Evolutionary conservation across 1,140 invertebrate genomes (phyloP), one percentile per base, ranked within the genome.

Genomic region (Papilio xuthus): DNA sequence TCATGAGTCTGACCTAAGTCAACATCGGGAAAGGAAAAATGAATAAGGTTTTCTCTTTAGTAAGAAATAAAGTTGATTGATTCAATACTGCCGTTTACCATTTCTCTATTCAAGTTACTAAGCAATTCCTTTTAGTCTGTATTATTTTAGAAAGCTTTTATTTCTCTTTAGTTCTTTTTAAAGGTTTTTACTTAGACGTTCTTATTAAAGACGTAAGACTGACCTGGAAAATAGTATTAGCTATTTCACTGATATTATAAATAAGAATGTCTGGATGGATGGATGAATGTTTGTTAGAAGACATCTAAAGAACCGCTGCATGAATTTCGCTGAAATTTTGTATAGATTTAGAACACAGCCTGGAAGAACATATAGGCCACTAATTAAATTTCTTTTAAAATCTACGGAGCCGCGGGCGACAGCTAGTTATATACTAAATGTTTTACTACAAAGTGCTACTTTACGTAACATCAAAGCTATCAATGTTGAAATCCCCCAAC

Each of bases 1-100:
- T 71, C 41, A 26, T 73, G 71, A 73, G 47, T 73, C 23, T 73
- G 71, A 73, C 71, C 71, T 73, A 73, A 73, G 42, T 73, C 71
- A 73, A 73, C 71, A 73, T 18, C 50, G 71, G 42, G 12, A 47
- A 73, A 28, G 42, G 71, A 41, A 47, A 73, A 73, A 73, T 26
- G 71, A 44, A 44, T 26, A 42, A 42, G 20, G 13, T 42, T 73
- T 47, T 50, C 41, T 26, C 42, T 26, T 73, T 7, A n/a, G 12
- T 69, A 18, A 32, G 42, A 71, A 71, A 71, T 71, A 44, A 73
- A 73, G 41, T 73, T 73, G 71, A 73, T 73, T 47, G 37, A 47
- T 26, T 73, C 71, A 42, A 73, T 73, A 26, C 41, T 42, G 37
- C 47, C 71, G 60, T 63, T 23, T 67, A 28, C 60, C 20, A 28